Evolutionary conservation across 53 echinoderm and acorn worm genomes (phyloP).

Genomic region (Zoroaster sp.): DNA sequence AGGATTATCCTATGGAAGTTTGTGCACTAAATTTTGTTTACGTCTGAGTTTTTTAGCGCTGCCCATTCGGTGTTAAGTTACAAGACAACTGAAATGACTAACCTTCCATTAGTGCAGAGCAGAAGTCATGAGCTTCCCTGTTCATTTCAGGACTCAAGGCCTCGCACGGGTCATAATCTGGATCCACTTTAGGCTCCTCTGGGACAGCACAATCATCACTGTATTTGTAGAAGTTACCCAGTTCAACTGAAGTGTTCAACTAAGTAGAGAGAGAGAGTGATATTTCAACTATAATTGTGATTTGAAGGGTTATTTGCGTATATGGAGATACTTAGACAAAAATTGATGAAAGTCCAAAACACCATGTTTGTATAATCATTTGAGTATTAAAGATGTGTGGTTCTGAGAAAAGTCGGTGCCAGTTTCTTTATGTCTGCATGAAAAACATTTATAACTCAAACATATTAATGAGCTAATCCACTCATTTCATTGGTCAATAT

Average conservation of each 20-base stretch:
- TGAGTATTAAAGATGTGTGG: no score
- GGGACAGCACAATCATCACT: not conserved
- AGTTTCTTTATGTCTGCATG: no score
- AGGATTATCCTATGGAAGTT: no score
- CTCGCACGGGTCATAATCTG: not conserved
- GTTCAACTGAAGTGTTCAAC: not conserved
- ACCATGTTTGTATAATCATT: no score
- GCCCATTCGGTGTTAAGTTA: not conserved
- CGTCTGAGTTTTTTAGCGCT: not conserved
- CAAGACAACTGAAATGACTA: not conserved
- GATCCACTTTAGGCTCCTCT: not conserved
- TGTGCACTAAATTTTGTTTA: no score
- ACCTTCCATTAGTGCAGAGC: not conserved
- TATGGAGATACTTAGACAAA: no score
- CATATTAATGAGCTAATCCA: no score
- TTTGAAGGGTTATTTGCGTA: no score
- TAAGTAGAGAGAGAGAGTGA: not conserved
- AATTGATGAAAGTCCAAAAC: no score
- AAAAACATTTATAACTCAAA: no score
- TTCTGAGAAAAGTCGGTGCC: no score
- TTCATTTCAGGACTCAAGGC: not conserved
- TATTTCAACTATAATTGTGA: not conserved
- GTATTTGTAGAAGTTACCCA: not conserved
- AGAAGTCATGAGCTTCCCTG: not conserved
- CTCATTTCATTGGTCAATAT: no score